Percentiles rank a stretch among this genome's conserved stretches.
Conservation (phyloP, 2,797 vertebrate genomes). For the Sebastes aleutianus region DNA sequence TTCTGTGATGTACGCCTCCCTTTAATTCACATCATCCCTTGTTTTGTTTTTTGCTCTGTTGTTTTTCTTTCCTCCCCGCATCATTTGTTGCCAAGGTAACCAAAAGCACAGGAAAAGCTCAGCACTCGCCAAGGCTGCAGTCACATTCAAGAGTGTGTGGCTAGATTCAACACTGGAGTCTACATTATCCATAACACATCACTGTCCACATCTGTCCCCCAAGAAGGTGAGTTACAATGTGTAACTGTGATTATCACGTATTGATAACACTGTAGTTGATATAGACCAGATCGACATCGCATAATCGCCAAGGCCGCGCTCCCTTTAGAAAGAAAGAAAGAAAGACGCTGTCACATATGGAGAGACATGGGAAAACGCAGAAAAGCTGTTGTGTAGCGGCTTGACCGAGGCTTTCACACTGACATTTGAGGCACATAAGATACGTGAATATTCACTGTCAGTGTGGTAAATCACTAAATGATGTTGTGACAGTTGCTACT, state of each 20-base stretch:
- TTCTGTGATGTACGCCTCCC: slow-evolving; percentile 89
- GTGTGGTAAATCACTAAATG: no score
- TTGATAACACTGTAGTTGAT: background rate
- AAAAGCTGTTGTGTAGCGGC: no score
- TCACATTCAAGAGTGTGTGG: slow-evolving; percentile 64
- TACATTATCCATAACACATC: slow-evolving; percentile 45
- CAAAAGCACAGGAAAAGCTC: slow-evolving; percentile 88
- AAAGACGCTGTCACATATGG: no score
- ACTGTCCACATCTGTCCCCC: background rate
- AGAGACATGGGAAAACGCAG: no score
- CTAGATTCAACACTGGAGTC: slow-evolving; percentile 78
- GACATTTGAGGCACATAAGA: no score
- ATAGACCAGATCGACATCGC: no score
- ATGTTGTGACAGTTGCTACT: no score
- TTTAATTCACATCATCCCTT: slow-evolving; percentile 70
- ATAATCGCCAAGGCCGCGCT: no score
- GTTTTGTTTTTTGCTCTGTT: slow-evolving; percentile 82
- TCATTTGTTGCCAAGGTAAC: slow-evolving; percentile 89
- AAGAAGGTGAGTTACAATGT: slow-evolving; percentile 59
- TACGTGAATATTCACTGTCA: no score
- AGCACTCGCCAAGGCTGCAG: slow-evolving; percentile 80
- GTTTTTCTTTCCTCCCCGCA: slow-evolving; percentile 76
- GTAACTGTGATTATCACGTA: background rate
- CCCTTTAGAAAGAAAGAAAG: no score
- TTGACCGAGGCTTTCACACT: no score